Evolutionary conservation across 1,140 invertebrate species (phyloP).

Genomic region (Brachionus asplanchnoidis): DNA sequence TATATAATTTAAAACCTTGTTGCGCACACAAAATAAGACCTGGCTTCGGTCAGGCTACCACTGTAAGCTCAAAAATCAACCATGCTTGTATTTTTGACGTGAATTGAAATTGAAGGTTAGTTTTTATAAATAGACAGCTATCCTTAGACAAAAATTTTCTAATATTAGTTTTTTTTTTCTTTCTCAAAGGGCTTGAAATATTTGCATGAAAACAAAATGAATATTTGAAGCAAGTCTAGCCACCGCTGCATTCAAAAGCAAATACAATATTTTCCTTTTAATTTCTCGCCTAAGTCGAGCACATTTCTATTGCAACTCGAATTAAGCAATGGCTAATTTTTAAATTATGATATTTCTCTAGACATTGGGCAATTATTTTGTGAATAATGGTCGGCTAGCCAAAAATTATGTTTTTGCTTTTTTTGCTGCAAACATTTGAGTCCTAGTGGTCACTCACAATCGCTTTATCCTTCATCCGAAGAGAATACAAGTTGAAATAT

Average conservation of each 20-base stretch:
- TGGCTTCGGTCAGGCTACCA: too few relatives aligned
- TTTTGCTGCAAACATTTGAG: neutral
- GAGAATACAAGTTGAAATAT: neutral
- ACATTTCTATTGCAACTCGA: neutral
- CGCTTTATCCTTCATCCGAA: conserved; percentile 10
- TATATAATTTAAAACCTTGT: too few relatives aligned
- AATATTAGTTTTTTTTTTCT: neutral
- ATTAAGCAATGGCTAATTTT: neutral
- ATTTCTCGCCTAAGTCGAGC: neutral
- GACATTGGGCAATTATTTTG: conserved; percentile 1
- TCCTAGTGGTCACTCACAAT: neutral
- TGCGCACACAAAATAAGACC: too few relatives aligned
- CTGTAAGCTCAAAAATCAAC: neutral
- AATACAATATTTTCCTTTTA: neutral
- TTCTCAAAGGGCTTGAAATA: neutral
- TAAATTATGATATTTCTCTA: conserved; percentile 2
- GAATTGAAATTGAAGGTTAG: neutral
- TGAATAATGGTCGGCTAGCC: conserved; percentile 18
- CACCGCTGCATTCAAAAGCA: neutral
- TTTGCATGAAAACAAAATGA: neutral
- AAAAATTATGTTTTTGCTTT: neutral
- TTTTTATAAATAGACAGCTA: neutral
- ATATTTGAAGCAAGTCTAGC: neutral
- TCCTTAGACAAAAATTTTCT: neutral
- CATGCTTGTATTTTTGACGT: neutral